Percentiles rank a stretch among this genome's conserved stretches.
These are phyloP conservation scores for Petrosia ficiformis DNA, from an alignment of 37 sponge, comb jelly and placozoan species.

Conservation along the genomic window DNA sequence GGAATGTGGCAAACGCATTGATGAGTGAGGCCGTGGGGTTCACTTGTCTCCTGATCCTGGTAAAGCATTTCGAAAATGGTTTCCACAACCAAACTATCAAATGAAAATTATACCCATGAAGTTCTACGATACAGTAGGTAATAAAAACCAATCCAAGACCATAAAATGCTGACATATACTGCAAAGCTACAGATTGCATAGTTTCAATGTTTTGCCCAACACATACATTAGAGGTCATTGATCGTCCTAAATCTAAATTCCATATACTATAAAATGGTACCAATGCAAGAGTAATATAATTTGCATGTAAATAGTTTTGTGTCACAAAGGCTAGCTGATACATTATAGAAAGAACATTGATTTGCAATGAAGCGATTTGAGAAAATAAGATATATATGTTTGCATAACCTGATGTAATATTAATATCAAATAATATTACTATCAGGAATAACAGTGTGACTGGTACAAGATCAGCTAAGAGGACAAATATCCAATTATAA, in stretches of 20 bases:
- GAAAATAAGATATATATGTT: not conserved
- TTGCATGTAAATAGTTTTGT: too few species aligned
- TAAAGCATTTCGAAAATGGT: not conserved
- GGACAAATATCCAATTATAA: not conserved
- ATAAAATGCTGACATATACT: not conserved
- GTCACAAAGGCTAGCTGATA: too few species aligned
- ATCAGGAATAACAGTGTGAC: not conserved
- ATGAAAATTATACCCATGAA: not conserved
- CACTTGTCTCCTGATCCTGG: not conserved
- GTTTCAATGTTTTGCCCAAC: not conserved
- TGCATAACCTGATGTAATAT: not conserved
- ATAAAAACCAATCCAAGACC: not conserved
- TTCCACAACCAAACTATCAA: slow-evolving; percentile 2
- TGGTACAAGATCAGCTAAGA: not conserved
- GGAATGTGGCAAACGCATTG: slow-evolving; percentile 9
- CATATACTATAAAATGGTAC: not conserved
- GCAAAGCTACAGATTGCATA: not conserved
- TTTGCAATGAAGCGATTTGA: not conserved
- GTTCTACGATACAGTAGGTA: not conserved
- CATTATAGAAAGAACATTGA: not conserved
- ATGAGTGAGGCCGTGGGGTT: slow-evolving; percentile 4
- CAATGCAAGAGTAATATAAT: not conserved
- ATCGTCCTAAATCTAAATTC: not conserved
- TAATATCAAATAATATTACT: not conserved
- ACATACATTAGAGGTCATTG: not conserved